Base-by-base conservation (phyloP, 1,140 invertebrate species). In the Pygmarrhopalites habei region DNA sequence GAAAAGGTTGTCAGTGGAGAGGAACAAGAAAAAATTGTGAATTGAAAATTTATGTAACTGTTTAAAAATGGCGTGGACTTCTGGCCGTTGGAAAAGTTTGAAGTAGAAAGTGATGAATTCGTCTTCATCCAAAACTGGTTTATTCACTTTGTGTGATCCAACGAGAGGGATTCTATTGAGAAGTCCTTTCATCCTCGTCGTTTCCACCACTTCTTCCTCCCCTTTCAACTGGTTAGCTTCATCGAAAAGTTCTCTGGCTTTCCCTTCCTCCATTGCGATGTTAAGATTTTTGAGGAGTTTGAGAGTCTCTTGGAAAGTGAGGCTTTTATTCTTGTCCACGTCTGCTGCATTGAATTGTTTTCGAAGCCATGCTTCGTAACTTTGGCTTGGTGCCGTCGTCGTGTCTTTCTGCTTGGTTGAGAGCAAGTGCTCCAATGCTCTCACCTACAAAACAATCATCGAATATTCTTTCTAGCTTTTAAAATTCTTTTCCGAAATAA, bases 31-130 rank as follows among this genome's bases (percentile, higher is more conserved):
- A n/a, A n/a, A n/a, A n/a, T n/a, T n/a, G n/a, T n/a, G n/a, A n/a
- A n/a, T n/a, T 55, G 15, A 12, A 51, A 51, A 51, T 25, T 17
- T 29, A 35, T 64, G 73, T 72, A 75, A 82, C 80, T 74, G 77
- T 56, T 76, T 69, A 68, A 80, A 82, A n/a, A 83, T 57, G 49
- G 78, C 75, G 58, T 81, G 77, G 14, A 83, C 58, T 67, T 82
- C 81, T n/a, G 77, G 76, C 60, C 81, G 74, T 41, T 76, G 73
- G 25, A 79, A 75, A 2, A 83, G 71, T 4, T 74, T 69, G 46
- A 79, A 75, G 69, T 81, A 82, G 70, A 83, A 82, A 2, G 72
- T 65, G 23, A 82, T 75, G 73, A 83, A 83, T 72, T 83, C 82
- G 4, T 81, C 75, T 21, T 74, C 75, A 70, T 82, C 80, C 47